phyloP scores from a whole-genome alignment of 2,113 vertebrate genomes.

The Hypanus sabinus region DNA sequence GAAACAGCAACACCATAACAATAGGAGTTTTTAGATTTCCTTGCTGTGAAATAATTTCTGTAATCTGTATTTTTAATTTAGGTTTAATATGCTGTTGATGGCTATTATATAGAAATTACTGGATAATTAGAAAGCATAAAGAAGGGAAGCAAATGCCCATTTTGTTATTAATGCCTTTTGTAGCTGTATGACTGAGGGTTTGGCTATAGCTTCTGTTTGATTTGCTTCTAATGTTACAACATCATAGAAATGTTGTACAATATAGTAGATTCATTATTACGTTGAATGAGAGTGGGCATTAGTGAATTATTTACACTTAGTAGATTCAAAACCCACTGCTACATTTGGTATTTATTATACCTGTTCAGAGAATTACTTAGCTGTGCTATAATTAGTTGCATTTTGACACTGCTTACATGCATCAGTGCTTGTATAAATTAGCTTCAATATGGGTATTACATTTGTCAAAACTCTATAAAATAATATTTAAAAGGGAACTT shows the following conservation, averaged over 20 bases:
- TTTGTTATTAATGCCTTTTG: not conserved
- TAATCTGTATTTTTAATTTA: not conserved
- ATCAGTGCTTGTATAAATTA: conserved; percentile 14
- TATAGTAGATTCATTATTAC: not conserved
- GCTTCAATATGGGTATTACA: not conserved
- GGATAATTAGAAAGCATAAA: not conserved
- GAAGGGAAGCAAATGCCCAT: not conserved
- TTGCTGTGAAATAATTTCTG: not conserved
- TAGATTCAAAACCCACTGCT: not conserved
- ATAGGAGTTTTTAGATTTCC: not conserved
- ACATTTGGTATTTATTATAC: not conserved
- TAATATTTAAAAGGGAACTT: conserved; percentile 24
- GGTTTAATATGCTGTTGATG: not conserved
- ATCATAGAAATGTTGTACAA: not conserved
- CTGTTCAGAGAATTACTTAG: not conserved
- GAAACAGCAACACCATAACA: not conserved
- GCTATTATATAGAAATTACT: not conserved
- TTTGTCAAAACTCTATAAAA: conserved; percentile 33
- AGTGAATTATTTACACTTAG: not conserved
- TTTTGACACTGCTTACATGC: conserved; percentile 1
- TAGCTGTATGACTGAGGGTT: not conserved
- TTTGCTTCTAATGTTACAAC: not conserved
- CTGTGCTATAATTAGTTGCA: conserved; percentile 14
- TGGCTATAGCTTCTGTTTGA: not conserved
- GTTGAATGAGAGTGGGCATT: not conserved